A percentile compares a stretch with the other conserved stretches of the same genome.
These are phyloP conservation scores for Caloenas nicobarica DNA, from an alignment of 2,113 vertebrate genomes.

Conservation along the genomic window DNA sequence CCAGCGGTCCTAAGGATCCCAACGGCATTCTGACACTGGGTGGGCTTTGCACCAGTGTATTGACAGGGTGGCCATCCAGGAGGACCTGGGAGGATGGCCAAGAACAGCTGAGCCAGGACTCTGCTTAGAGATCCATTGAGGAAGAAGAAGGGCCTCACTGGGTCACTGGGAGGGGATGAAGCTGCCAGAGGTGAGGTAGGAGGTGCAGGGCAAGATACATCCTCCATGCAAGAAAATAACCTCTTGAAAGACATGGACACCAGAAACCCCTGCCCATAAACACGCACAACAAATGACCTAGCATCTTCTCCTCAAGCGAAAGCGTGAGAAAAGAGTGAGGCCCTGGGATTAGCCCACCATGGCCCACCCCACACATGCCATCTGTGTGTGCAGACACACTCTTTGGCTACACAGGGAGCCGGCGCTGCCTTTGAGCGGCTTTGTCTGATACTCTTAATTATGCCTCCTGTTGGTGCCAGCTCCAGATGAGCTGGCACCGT, in stretches of 20 bases:
- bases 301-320: background rate
- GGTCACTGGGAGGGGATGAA: background rate
- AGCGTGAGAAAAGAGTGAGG: background rate
- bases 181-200: background rate
- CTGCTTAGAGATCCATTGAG: background rate
- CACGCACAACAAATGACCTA: background rate
- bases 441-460: background rate
- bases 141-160: background rate
- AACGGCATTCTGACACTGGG: background rate
- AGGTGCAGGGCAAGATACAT: background rate
- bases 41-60: background rate
- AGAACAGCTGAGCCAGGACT: background rate
- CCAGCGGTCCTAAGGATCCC: background rate
- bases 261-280: background rate
- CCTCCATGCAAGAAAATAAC: background rate
- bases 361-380: fast-evolving
- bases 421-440: background rate
- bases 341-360: background rate
- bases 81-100: background rate
- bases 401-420: background rate
- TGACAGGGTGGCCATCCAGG: background rate
- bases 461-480: background rate
- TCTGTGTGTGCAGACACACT: background rate
- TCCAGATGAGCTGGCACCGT: background rate
- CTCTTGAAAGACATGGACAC: background rate